Conservation (phyloP, 1,140 invertebrate genomes). For the Cryptotermes secundus region DNA sequence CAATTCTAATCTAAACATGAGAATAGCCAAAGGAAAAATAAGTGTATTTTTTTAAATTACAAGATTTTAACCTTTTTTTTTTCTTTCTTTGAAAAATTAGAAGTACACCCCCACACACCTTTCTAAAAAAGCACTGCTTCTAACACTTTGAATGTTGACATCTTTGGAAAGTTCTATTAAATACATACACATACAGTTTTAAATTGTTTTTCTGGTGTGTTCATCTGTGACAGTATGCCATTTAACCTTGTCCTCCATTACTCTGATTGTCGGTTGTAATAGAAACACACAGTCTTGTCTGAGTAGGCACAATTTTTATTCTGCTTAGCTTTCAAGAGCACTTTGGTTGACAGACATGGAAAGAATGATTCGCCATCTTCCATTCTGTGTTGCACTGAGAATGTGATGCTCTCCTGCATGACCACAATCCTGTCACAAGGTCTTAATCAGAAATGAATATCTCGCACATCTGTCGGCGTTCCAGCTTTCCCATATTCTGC, state of each 20-base stretch:
- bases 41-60: too few species aligned
- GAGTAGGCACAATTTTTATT: neutral
- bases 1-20: too few species aligned
- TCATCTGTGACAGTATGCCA: neutral
- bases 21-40: too few species aligned
- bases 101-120: too few species aligned
- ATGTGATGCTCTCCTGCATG: neutral
- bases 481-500: conserved; percentile 66
- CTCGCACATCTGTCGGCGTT: conserved; percentile 77
- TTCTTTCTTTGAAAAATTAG: too few species aligned
- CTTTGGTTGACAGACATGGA: neutral
- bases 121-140: too few species aligned
- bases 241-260: neutral
- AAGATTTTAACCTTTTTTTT: too few species aligned
- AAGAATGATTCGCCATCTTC: neutral
- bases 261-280: too few species aligned
- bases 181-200: neutral
- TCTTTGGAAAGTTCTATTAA: neutral
- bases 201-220: neutral
- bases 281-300: neutral
- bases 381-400: neutral
- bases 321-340: neutral
- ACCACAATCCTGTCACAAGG: neutral
- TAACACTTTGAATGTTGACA: neutral
- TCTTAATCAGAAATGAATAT: conserved; percentile 64